phyloP scores from a whole-genome alignment of 2,797 vertebrate species.

The Decapterus maruadsi region DNA sequence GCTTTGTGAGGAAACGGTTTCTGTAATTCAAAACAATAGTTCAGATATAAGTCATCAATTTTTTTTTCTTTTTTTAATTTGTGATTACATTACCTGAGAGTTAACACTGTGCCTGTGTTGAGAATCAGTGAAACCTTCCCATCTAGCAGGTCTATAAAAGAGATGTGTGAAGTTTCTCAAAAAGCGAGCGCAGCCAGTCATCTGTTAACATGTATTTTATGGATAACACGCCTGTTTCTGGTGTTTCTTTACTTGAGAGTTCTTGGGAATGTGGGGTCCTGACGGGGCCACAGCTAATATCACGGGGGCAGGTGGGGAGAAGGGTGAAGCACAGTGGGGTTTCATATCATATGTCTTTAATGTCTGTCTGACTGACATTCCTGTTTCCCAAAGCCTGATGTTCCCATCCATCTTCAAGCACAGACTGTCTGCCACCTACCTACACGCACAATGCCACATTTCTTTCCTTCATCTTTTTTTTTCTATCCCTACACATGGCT shows the following conservation, averaged over 20 bases:
- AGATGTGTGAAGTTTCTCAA: background rate
- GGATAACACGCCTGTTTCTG: slow-evolving; percentile 24
- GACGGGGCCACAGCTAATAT: slow-evolving; percentile 50
- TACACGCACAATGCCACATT: slow-evolving; percentile 22
- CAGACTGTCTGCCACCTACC: slow-evolving; percentile 41
- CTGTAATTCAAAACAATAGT: slow-evolving; percentile 10
- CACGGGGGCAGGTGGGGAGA: slow-evolving; percentile 53
- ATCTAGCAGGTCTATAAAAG: slow-evolving; percentile 9
- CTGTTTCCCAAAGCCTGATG: slow-evolving; percentile 46
- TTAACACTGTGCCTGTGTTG: background rate
- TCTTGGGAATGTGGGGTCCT: slow-evolving; percentile 59
- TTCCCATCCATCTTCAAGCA: slow-evolving; percentile 53
- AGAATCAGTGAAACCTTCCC: slow-evolving; percentile 13
- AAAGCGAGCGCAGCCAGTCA: slow-evolving; percentile 27
- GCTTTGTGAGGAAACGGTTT: background rate
- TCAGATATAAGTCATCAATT: slow-evolving; percentile 19
- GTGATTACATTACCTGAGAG: slow-evolving; percentile 12
- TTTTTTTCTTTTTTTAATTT: slow-evolving; percentile 13
- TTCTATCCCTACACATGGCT: background rate
- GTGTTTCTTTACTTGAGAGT: slow-evolving; percentile 49
- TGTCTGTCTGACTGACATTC: slow-evolving; percentile 63
- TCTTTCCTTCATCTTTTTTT: background rate
- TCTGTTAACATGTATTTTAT: slow-evolving; percentile 43
- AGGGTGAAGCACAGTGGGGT: slow-evolving; percentile 44
- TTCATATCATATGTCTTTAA: slow-evolving; percentile 66